Base-by-base conservation (phyloP, 1,140 invertebrate species). In the Drosophila guanche region DNA sequence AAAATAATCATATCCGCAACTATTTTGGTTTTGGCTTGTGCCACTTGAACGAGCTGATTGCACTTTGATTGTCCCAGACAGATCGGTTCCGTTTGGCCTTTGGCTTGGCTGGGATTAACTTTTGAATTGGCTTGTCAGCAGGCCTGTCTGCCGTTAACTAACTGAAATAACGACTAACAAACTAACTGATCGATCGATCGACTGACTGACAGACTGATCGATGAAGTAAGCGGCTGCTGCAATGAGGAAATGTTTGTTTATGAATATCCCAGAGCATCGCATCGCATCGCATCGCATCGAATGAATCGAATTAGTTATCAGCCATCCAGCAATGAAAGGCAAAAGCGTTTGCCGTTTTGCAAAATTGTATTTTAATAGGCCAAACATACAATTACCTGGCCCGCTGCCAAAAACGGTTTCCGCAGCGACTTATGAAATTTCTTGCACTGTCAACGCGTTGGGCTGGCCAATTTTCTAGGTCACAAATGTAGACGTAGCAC, bases 221-320 rank as follows among this genome's bases (percentile, higher is more conserved):
- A 52, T 48, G 52, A 60, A 60, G 72, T 76, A 63, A 85, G 63
- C 59, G 72, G 83, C 52, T 27, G 41, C 20, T 51, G 70, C 62
- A 88, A 86, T 88, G 52, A 86, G 81, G 83, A 86, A 86, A 76
- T 75, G 48, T 61, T 10, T 60, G n/a, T 20, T 54, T 61, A 73
- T 54, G 42, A 58, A 69, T 58, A 70, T 50, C 52, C 48, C 16
- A 20, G 16, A 20, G 16, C 45, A 3, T 57, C 45, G 22, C 16
- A 22, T 46, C 45, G 16, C 45, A 3, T 57, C 45, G 22, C 16
- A 22, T 46, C 45, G 5, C 4, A 47, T 47, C 20, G 22, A 23
- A 47, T 14, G 16, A 22, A 10, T 22, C 8, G 8, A 20, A 29
- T 37, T 37, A 37, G 33, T 37, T 4, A 12, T 2, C 33, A 12